A percentile compares a stretch with the other conserved stretches of the same genome.
phyloP scores from a whole-genome alignment of 2,888 invertebrate genomes.

The Temnothorax ravouxi region DNA sequence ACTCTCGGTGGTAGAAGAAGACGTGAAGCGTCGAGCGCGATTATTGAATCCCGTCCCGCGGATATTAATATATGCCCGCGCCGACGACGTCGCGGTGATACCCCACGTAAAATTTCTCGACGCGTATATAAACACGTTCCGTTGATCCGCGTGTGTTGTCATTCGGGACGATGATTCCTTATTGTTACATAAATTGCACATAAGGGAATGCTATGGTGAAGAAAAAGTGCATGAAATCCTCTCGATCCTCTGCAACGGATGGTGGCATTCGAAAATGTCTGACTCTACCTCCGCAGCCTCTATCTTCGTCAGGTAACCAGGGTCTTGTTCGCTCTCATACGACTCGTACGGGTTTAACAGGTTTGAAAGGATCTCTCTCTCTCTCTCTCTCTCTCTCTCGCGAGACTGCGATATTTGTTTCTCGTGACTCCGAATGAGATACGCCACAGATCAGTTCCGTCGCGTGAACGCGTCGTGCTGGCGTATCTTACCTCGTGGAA shows the following conservation, averaged over 20 bases:
- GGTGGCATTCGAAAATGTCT: slow-evolving; percentile 83
- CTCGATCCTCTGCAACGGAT: slow-evolving; percentile 78
- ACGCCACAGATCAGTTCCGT: neutral
- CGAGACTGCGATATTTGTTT: too few species aligned
- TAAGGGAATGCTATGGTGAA: slow-evolving; percentile 82
- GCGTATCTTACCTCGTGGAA: neutral
- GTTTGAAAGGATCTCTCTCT: too few species aligned
- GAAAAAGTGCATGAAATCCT: slow-evolving; percentile 80
- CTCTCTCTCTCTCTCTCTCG: too few species aligned
- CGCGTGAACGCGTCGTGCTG: neutral
- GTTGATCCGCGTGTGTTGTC: slow-evolving; percentile 58
- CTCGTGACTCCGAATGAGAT: too few species aligned
- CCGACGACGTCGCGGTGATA: slow-evolving; percentile 2
- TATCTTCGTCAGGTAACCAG: slow-evolving; percentile 81
- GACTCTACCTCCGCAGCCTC: slow-evolving; percentile 81
- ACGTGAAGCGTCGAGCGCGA: neutral
- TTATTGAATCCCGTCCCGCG: slow-evolving; percentile 2
- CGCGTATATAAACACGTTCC: slow-evolving; percentile 68
- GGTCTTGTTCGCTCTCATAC: neutral
- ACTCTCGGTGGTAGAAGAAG: neutral
- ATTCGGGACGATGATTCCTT: slow-evolving; percentile 73
- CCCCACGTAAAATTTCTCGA: slow-evolving; percentile 27
- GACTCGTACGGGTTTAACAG: too few species aligned
- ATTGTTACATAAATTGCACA: slow-evolving; percentile 78
- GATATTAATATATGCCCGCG: neutral